Conservation (phyloP, 2,113 vertebrate genomes). For the Podarcis cretensis region DNA sequence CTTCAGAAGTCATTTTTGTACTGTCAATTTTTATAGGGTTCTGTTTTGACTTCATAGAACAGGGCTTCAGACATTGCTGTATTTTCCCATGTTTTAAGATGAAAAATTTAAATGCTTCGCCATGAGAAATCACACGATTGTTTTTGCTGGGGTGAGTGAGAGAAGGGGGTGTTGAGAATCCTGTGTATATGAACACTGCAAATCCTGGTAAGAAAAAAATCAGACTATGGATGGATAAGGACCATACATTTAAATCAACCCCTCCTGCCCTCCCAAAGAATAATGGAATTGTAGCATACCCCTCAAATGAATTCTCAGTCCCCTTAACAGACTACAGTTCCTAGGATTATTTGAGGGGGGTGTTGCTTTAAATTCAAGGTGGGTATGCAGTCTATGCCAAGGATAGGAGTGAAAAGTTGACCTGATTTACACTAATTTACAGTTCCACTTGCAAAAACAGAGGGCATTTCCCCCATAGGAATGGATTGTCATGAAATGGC, state of each 20-base stretch:
- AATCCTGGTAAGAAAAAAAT: not conserved
- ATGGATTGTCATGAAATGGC: too few species aligned
- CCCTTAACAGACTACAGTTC: too few species aligned
- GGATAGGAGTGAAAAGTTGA: not conserved
- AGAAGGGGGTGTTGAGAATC: too few species aligned
- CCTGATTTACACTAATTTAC: not conserved
- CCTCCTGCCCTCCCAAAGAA: too few species aligned
- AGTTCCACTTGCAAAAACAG: not conserved
- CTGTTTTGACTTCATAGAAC: not conserved
- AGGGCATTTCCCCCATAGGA: not conserved
- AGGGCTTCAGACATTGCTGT: not conserved
- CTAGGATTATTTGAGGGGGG: too few species aligned
- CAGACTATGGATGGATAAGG: not conserved
- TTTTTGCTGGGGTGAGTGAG: too few species aligned
- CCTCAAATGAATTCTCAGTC: too few species aligned
- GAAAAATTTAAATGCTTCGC: not conserved
- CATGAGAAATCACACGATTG: not conserved
- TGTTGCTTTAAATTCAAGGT: too few species aligned
- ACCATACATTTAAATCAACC: too few species aligned
- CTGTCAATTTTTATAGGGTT: constrained; percentile 21
- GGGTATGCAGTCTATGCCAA: not conserved
- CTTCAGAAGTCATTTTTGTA: not conserved
- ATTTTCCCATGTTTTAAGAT: not conserved
- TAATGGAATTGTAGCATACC: too few species aligned
- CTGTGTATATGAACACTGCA: not conserved